phyloP scores from a whole-genome alignment of 2,797 vertebrate genomes.

The Sebastolobus alascanus region DNA sequence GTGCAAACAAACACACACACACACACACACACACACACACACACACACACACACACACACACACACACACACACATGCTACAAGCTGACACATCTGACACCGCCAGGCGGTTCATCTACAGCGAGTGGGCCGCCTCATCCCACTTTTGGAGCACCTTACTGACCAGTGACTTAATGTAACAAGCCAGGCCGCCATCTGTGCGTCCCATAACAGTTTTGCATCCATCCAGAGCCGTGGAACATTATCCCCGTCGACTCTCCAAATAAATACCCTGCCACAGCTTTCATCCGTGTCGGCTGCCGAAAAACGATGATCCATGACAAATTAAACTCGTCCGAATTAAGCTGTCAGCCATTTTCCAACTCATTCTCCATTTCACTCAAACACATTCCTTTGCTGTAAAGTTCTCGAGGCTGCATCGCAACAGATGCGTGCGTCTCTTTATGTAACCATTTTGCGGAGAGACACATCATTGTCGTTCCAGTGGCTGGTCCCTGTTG shows the following conservation, averaged over 20 bases:
- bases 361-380: conserved; percentile 13
- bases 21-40: too few relatives aligned
- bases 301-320: conserved; percentile 30
- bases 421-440: conserved; percentile 1
- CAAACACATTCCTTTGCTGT: conserved; percentile 1
- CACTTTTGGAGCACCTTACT: conserved; percentile 12
- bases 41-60: too few relatives aligned
- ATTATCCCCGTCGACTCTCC: conserved; percentile 3
- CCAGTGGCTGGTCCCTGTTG: conserved; percentile 12
- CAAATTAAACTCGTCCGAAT: conserved; percentile 39
- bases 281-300: conserved; percentile 30
- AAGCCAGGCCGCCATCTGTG: conserved; percentile 48
- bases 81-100: conserved; percentile 28
- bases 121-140: conserved; percentile 21
- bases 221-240: conserved; percentile 32
- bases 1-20: conserved; percentile 18
- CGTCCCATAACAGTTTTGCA: conserved; percentile 4
- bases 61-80: too few relatives aligned
- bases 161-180: conserved; percentile 46
- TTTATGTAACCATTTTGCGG: neutral
- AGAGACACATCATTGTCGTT: conserved; percentile 7
- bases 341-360: conserved; percentile 32
- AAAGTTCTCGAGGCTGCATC: conserved; percentile 8
- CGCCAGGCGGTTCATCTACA: conserved; percentile 35
- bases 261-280: neutral